Evolutionary conservation across 2,113 vertebrate genomes (phyloP).

Genomic region (Columba livia): DNA sequence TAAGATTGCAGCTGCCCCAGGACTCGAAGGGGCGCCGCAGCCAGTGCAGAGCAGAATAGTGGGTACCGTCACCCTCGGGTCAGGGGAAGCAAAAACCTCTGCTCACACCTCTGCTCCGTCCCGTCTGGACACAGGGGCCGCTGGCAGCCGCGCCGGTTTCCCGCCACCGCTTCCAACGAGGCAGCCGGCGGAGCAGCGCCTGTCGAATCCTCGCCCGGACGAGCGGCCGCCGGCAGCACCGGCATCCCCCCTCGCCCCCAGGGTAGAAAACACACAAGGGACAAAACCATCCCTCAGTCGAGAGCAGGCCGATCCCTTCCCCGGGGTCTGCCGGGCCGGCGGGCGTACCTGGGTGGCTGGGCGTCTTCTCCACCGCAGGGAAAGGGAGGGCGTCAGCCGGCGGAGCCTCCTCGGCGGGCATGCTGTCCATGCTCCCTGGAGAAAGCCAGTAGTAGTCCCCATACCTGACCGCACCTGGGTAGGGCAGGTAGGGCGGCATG

Average conservation of each 20-base stretch:
- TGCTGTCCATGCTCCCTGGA: not conserved
- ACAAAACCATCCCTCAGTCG: rapidly evolving
- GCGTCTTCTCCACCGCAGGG: not conserved
- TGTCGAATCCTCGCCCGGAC: not conserved
- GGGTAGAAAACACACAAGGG: not conserved
- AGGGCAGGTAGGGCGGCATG: not conserved
- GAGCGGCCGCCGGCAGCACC: not conserved
- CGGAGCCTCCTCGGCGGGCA: not conserved
- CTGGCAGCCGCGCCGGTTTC: not conserved
- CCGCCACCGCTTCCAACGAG: not conserved
- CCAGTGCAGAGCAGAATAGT: rapidly evolving
- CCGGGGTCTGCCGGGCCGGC: not conserved
- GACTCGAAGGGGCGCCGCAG: not conserved
- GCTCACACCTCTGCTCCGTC: rapidly evolving
- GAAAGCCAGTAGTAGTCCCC: slow-evolving; percentile 18
- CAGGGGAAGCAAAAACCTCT: rapidly evolving
- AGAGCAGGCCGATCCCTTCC: not conserved
- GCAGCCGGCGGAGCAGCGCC: too few relatives aligned
- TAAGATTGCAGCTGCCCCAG: rapidly evolving
- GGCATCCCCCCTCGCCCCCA: not conserved
- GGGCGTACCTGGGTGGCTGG: not conserved
- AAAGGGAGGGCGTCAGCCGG: not conserved
- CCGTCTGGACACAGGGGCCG: rapidly evolving
- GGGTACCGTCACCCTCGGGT: too few relatives aligned
- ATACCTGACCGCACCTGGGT: not conserved